Conservation (phyloP, 1,140 invertebrate species). For the Chionoecetes opilio region DNA sequence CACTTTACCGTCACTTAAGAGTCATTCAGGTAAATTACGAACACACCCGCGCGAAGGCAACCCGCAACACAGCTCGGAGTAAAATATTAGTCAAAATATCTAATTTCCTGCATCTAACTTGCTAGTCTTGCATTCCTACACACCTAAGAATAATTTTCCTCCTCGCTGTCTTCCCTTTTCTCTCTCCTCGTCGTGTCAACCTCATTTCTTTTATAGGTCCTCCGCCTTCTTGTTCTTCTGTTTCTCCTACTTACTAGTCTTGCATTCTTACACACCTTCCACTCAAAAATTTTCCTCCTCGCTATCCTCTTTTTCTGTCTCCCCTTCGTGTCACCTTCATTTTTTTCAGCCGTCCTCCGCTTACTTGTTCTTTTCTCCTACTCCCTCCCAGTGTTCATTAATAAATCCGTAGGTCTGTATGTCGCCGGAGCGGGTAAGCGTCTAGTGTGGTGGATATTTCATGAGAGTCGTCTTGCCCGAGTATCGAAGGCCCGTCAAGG, state of each 20-base stretch:
- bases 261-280: not conserved
- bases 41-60: not conserved
- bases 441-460: not conserved
- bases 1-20: constrained; percentile 28
- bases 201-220: not conserved
- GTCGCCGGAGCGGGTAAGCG: not conserved
- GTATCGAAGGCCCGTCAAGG: constrained; percentile 23
- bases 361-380: too few relatives aligned
- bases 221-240: not conserved
- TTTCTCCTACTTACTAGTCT: not conserved
- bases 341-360: too few relatives aligned
- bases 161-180: not conserved
- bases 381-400: not conserved
- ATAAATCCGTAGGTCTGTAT: not conserved
- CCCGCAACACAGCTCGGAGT: not conserved
- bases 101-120: not conserved
- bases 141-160: not conserved
- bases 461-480: constrained; percentile 15
- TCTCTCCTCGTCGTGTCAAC: not conserved
- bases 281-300: not conserved
- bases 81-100: not conserved
- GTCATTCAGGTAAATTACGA: constrained; percentile 10
- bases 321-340: too few relatives aligned
- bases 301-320: too few relatives aligned
- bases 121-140: not conserved